A percentile compares a stretch with the other conserved stretches of the same genome.
phyloP scores from a whole-genome alignment of 2,113 vertebrate genomes.

The Grantiella picta region DNA sequence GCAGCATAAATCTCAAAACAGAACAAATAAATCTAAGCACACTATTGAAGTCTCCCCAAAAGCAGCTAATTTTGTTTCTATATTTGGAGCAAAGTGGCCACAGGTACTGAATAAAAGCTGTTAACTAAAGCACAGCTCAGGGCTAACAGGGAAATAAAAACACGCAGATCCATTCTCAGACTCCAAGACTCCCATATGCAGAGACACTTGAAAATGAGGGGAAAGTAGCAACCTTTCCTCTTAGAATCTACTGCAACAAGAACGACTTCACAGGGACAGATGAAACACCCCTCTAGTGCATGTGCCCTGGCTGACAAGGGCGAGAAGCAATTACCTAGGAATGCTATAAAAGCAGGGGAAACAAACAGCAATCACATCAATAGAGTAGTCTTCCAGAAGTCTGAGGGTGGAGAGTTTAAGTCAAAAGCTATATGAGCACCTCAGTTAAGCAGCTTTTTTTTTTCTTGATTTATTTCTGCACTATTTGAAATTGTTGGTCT shows the following conservation, averaged over 20 bases:
- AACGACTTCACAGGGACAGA: background rate
- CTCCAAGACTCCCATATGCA: background rate
- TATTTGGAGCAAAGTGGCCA: background rate
- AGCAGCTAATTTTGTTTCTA: conserved; percentile 1
- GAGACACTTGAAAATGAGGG: background rate
- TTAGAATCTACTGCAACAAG: background rate
- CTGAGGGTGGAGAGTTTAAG: background rate
- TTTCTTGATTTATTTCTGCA: background rate
- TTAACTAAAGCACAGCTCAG: background rate
- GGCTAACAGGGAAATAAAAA: background rate
- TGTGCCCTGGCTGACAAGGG: background rate
- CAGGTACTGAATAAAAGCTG: conserved; percentile 29
- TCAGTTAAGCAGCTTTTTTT: background rate
- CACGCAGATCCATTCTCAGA: background rate
- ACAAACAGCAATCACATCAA: background rate
- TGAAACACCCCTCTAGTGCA: background rate
- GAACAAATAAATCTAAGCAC: background rate
- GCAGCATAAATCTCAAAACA: background rate
- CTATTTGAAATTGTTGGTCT: background rate
- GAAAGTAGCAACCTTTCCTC: background rate
- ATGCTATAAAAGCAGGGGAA: background rate
- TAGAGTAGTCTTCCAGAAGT: background rate
- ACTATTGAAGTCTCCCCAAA: background rate
- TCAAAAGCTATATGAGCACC: background rate
- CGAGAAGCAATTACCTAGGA: background rate